Percentiles rank a stretch among this genome's conserved stretches.
Conservation (phyloP, 2,888 invertebrate species). For the Trachelus troglodyta region DNA sequence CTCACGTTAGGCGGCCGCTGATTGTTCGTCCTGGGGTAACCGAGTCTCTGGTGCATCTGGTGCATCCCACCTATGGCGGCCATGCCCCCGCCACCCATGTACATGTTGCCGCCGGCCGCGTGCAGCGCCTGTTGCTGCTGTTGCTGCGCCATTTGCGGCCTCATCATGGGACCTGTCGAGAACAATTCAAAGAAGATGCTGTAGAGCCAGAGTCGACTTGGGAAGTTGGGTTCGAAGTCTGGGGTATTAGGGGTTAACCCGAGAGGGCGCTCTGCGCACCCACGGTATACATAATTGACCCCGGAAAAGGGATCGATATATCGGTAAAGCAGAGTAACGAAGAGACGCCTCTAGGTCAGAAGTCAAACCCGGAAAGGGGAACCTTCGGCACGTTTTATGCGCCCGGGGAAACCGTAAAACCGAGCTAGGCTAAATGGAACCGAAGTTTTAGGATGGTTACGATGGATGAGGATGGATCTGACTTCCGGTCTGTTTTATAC, state of each 20-base stretch:
- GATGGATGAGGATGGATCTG: neutral
- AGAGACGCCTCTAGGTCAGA: too few relatives aligned
- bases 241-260: too few relatives aligned
- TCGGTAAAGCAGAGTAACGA: too few relatives aligned
- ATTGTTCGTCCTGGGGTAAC: constrained; percentile 65
- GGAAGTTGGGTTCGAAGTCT: too few relatives aligned
- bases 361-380: neutral
- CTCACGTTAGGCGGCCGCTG: constrained; percentile 74
- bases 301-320: too few relatives aligned
- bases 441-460: neutral
- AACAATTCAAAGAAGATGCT: constrained; percentile 4
- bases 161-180: constrained; percentile 74
- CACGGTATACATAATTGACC: too few relatives aligned
- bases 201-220: too few relatives aligned
- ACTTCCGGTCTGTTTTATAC: constrained; percentile 2
- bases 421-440: too few relatives aligned
- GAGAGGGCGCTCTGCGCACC: too few relatives aligned
- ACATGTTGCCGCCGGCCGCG: constrained; percentile 64
- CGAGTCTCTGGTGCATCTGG: constrained; percentile 63
- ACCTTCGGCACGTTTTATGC: too few relatives aligned
- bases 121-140: constrained; percentile 68
- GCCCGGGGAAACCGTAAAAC: too few relatives aligned
- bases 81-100: constrained; percentile 66
- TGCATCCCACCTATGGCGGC: constrained; percentile 64
- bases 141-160: constrained; percentile 72